Base-by-base conservation (phyloP, 2,888 invertebrate genomes). In the Drosophila flavopinicola region DNA sequence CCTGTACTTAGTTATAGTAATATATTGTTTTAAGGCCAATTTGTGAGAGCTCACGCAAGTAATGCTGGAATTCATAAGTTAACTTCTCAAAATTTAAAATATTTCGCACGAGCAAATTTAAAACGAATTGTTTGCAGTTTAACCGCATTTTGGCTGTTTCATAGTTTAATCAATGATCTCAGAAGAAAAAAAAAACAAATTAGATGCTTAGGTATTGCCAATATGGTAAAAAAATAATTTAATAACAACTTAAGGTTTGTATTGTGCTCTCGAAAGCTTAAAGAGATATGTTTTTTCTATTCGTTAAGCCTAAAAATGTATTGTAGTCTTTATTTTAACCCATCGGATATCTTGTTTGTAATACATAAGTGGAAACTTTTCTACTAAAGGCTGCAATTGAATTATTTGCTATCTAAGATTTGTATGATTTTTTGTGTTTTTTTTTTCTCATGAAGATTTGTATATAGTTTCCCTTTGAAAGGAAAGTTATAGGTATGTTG, bases 281-380 rank as follows among this genome's bases (percentile, higher is more conserved):
- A 73, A 75, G 37, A 79, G 84, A 79, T 83, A 79, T 78, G 83
- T 75, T 82, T 75, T 82, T 66, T 42, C 6, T 44, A 52, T 65
- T 67, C 39, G 6, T 53, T 65, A 57, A 49, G 57, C 54, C 66
- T 70, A 70, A 70, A 65, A 45, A 53, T 20, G 57, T 54, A 27
- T 49, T 52, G 37, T 71, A 69, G 61, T 75, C 75, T 64, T 74
- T 47, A 49, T 27, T 42, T 69, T 53, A 68, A 65, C 37, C 58
- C 39, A 54, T 57, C 51, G 49, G 37, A 25, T 29, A 29, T 44
- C 44, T 69, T 61, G 45, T 20, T 45, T 48, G n/a, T 59, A 61
- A 59, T 72, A 69, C 59, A 65, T 48, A 71, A 63, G 47, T 78
- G 49, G 78, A 70, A 60, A 80, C 57, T 60, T 67, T 15, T 51